Evolutionary conservation across 2,797 vertebrate species (phyloP).

Genomic region (Pygocentrus nattereri): DNA sequence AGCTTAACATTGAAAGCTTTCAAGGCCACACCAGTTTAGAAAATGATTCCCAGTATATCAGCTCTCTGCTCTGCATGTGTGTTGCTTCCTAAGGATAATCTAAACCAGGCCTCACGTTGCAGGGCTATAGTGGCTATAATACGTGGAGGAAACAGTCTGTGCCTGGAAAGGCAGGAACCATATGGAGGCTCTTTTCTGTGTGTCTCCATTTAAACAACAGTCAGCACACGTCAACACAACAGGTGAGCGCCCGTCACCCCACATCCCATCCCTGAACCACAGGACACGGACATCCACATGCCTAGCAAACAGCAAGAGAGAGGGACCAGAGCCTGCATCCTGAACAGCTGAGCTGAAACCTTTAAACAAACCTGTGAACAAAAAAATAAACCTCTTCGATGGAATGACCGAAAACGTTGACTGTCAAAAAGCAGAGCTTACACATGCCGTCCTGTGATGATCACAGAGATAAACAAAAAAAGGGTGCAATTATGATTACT

Average conservation of each 20-base stretch:
- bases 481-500: no score
- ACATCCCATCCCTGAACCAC: slow-evolving; percentile 69
- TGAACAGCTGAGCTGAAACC: slow-evolving; percentile 46
- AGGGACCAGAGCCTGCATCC: neutral
- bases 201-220: slow-evolving; percentile 54
- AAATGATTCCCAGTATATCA: neutral
- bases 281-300: slow-evolving; percentile 39
- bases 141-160: slow-evolving; percentile 46
- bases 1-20: neutral
- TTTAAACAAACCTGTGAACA: slow-evolving; percentile 72
- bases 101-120: slow-evolving; percentile 64
- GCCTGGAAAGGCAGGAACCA: slow-evolving; percentile 71
- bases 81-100: slow-evolving; percentile 72
- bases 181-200: slow-evolving; percentile 66
- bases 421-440: neutral
- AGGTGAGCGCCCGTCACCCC: slow-evolving; percentile 66
- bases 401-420: slow-evolving; percentile 48
- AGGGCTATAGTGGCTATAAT: neutral
- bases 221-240: slow-evolving; percentile 75
- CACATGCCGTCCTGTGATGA: neutral
- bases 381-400: slow-evolving; percentile 63
- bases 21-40: neutral
- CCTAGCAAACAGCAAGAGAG: neutral
- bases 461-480: no score
- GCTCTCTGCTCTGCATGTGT: slow-evolving; percentile 46